A percentile compares a stretch with the other conserved stretches of the same genome.
These are phyloP conservation scores for Stomorhina lunata DNA, from an alignment of 2,888 invertebrate genomes.

Conservation along the genomic window DNA sequence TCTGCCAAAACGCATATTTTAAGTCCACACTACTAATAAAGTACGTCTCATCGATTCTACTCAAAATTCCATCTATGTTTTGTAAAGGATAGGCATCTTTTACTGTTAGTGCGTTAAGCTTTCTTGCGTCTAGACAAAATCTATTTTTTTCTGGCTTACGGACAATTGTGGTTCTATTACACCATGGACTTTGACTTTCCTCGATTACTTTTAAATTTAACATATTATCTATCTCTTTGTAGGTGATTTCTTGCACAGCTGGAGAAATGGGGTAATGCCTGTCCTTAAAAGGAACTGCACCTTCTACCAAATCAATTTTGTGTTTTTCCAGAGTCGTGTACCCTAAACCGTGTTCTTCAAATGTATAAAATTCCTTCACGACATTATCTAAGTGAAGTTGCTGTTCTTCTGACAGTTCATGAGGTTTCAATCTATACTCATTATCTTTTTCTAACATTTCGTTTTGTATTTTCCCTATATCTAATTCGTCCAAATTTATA, in stretches of 20 bases:
- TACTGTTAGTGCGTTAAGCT: neutral
- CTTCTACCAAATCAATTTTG: neutral
- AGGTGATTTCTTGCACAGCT: conserved; percentile 1
- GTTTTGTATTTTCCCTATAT: neutral
- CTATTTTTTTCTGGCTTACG: neutral
- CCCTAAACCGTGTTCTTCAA: neutral
- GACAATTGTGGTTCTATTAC: neutral
- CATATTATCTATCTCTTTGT: neutral
- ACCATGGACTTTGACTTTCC: neutral
- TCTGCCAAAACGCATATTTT: conserved; percentile 15
- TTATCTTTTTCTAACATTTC: neutral
- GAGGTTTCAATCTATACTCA: neutral
- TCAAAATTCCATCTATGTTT: neutral
- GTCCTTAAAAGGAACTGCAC: conserved; percentile 4
- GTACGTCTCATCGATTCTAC: neutral
- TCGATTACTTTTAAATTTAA: neutral
- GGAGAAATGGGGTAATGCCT: conserved; percentile 6
- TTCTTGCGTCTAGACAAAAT: neutral
- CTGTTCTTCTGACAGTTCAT: neutral
- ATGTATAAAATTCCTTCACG: neutral
- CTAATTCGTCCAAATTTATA: neutral
- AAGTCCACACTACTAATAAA: neutral
- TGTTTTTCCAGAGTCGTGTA: neutral
- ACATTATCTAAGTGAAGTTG: neutral
- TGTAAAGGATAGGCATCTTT: neutral